A percentile compares a stretch with the other conserved stretches of the same genome.
Evolutionary conservation across 2,113 vertebrate genomes (phyloP).

Genomic region (Potamarius usumacintae): DNA sequence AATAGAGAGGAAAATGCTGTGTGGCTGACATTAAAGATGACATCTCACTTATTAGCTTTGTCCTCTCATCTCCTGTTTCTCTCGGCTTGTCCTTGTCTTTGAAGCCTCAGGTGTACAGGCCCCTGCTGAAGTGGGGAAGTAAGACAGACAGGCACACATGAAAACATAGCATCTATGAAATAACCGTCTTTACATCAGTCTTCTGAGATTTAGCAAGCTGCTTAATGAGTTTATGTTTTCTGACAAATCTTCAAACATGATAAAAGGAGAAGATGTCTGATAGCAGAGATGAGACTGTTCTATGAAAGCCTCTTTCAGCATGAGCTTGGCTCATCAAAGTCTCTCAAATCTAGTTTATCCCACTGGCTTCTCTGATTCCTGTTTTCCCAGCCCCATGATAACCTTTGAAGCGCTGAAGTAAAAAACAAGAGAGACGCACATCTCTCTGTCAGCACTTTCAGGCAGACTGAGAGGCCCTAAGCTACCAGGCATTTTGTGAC

Average conservation of each 20-base stretch:
- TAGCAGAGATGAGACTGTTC: conserved; percentile 48
- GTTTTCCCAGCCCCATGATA: conserved; percentile 57
- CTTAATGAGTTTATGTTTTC: conserved; percentile 51
- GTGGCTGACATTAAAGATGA: conserved; percentile 70
- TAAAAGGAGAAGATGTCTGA: conserved; percentile 42
- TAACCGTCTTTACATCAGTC: conserved; percentile 58
- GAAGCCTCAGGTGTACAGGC: conserved; percentile 45
- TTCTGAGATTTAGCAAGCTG: conserved; percentile 53
- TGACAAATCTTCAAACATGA: conserved; percentile 59
- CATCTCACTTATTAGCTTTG: conserved; percentile 67
- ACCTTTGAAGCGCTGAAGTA: conserved; percentile 63
- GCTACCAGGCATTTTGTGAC: conserved; percentile 52
- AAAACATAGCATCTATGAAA: conserved; percentile 12
- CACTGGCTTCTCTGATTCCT: conserved; percentile 57
- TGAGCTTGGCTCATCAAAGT: conserved; percentile 61
- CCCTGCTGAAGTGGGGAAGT: conserved; percentile 32
- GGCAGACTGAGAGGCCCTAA: conserved; percentile 55
- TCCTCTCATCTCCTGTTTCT: conserved; percentile 61
- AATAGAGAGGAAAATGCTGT: conserved; percentile 51
- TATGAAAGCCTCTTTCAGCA: conserved; percentile 64
- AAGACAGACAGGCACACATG: not conserved
- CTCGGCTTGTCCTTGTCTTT: conserved; percentile 50
- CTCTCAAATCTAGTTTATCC: conserved; percentile 61
- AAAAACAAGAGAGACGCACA: conserved; percentile 54
- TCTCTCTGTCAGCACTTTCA: conserved; percentile 58